Conservation (phyloP, 2,888 invertebrate species). For the Sesia bembeciformis region DNA sequence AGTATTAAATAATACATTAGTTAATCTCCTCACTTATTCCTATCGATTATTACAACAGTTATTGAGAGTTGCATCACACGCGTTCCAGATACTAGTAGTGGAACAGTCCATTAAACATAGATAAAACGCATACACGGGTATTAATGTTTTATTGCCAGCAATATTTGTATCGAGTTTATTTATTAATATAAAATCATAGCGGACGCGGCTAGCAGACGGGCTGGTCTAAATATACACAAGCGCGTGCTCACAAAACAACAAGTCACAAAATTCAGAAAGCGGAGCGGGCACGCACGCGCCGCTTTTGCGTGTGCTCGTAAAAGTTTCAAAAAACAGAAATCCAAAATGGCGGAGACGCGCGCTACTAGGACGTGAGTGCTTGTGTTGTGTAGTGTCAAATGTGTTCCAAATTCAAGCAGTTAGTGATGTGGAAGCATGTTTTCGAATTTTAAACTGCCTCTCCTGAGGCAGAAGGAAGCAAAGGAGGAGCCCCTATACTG, state of each 20-base stretch:
- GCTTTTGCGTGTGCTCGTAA: slow-evolving; percentile 3
- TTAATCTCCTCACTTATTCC: too few species aligned
- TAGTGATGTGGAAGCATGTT: slow-evolving; percentile 56
- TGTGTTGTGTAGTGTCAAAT: background rate
- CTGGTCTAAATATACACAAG: slow-evolving; percentile 52
- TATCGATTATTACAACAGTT: background rate
- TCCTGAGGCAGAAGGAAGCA: slow-evolving; percentile 52
- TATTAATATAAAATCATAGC: slow-evolving; percentile 50
- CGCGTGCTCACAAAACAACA: slow-evolving; percentile 55
- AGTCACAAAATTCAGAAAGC: slow-evolving; percentile 51
- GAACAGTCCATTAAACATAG: slow-evolving; percentile 37
- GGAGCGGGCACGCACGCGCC: slow-evolving; percentile 39
- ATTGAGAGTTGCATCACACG: slow-evolving; percentile 4
- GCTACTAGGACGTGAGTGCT: background rate
- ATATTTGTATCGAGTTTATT: slow-evolving; percentile 57
- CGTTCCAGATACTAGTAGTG: slow-evolving; percentile 5
- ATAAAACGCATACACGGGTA: slow-evolving; percentile 32
- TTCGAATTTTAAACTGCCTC: slow-evolving; percentile 71
- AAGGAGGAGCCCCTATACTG: slow-evolving; percentile 69
- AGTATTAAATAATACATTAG: too few species aligned
- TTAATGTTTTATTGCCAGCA: slow-evolving; percentile 54
- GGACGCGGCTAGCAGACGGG: slow-evolving; percentile 50
- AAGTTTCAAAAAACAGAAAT: slow-evolving; percentile 5
- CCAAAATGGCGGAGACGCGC: background rate
- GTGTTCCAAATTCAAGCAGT: slow-evolving; percentile 8